phyloP scores from a whole-genome alignment of 1,140 invertebrate genomes.

The Ericerus pela region DNA sequence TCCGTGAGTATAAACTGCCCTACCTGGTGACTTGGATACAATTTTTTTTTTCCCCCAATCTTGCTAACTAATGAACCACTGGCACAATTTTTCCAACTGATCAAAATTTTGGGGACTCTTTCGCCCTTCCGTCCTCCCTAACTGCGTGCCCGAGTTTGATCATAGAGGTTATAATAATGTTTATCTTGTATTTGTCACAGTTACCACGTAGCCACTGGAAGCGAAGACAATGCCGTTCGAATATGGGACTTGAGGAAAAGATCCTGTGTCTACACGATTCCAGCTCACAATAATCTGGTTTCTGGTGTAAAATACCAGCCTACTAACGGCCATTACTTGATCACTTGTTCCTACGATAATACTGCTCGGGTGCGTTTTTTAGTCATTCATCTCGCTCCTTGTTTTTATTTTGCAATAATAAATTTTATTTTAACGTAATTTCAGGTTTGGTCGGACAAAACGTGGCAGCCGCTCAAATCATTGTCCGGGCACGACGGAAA shows the following conservation, averaged over 20 bases:
- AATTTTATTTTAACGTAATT: constrained; percentile 20
- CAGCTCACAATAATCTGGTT: constrained; percentile 83
- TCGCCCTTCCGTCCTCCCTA: too few relatives aligned
- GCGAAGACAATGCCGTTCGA: constrained; percentile 85
- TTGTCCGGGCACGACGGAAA: constrained; percentile 90
- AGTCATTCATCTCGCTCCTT: too few relatives aligned
- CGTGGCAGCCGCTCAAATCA: constrained; percentile 89
- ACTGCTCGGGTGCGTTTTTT: constrained; percentile 54
- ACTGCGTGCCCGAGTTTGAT: too few relatives aligned
- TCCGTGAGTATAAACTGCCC: too few relatives aligned
- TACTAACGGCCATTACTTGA: constrained; percentile 62
- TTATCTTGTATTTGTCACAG: constrained; percentile 29
- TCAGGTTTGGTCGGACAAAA: constrained; percentile 81
- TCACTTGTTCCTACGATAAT: constrained; percentile 78
- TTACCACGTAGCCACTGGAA: constrained; percentile 84
- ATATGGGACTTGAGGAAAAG: constrained; percentile 90
- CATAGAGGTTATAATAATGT: too few relatives aligned
- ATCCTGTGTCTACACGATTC: constrained; percentile 80
- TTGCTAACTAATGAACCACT: too few relatives aligned
- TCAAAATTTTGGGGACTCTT: too few relatives aligned
- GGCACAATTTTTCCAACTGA: too few relatives aligned
- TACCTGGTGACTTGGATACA: too few relatives aligned
- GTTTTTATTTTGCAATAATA: too few relatives aligned
- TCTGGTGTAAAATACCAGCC: constrained; percentile 80
- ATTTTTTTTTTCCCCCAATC: too few relatives aligned